Percentiles rank a stretch among this genome's conserved stretches.
Conservation (phyloP, 1,140 invertebrate genomes). For the Tyrophagus putrescentiae region DNA sequence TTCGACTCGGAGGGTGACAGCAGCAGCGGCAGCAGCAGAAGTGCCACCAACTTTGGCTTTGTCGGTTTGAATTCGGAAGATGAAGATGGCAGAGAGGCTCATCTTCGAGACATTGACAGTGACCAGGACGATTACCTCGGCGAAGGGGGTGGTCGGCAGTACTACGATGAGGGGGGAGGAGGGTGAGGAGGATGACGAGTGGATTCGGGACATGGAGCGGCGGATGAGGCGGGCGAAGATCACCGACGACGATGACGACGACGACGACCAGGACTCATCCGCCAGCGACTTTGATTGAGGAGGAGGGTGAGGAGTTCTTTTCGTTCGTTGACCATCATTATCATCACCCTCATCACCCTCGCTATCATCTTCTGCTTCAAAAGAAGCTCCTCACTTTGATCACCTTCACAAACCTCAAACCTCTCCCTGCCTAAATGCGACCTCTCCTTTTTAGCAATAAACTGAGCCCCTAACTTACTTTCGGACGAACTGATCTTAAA, state of each 20-base stretch:
- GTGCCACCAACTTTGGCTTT: too few relatives aligned
- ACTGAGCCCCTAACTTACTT: too few relatives aligned
- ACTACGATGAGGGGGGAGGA: background rate
- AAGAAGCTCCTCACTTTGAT: too few relatives aligned
- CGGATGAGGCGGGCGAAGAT: background rate
- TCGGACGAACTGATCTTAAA: too few relatives aligned
- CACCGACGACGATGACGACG: constrained; percentile 5
- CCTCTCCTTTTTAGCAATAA: too few relatives aligned
- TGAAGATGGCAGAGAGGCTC: background rate
- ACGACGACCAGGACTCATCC: background rate
- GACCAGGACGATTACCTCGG: background rate
- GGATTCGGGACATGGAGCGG: background rate
- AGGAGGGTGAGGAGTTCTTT: background rate
- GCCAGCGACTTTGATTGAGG: background rate
- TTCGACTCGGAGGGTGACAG: constrained; percentile 2
- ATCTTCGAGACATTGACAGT: background rate
- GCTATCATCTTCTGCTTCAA: too few relatives aligned
- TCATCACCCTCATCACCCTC: too few relatives aligned
- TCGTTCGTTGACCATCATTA: background rate
- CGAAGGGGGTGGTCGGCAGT: background rate
- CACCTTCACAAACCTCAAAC: too few relatives aligned
- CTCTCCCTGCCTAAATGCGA: too few relatives aligned
- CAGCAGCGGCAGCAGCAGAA: too few relatives aligned
- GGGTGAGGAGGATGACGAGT: constrained; percentile 1
- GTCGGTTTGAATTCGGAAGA: background rate